phyloP scores from a whole-genome alignment of 2,888 invertebrate species.

The Agonopterix subpropinquella region DNA sequence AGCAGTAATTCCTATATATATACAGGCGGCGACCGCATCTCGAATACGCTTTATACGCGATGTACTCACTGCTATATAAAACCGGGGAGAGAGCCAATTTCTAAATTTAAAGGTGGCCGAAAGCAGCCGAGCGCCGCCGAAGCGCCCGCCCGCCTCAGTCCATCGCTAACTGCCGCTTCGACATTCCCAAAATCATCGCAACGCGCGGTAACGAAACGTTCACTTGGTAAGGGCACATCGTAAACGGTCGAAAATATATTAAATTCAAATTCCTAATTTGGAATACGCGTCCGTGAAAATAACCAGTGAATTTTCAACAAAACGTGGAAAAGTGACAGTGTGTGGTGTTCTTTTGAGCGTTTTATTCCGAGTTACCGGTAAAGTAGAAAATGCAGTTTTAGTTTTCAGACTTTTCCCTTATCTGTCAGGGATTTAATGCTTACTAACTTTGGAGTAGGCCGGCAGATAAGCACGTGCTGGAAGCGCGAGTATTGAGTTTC shows the following conservation, averaged over 20 bases:
- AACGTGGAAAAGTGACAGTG: slow-evolving; percentile 62
- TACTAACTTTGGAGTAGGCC: slow-evolving; percentile 31
- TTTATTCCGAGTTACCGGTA: slow-evolving; percentile 59
- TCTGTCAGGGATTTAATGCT: slow-evolving; percentile 26
- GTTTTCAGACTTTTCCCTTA: slow-evolving; percentile 30
- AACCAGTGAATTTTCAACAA: slow-evolving; percentile 40
- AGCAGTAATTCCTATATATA: slow-evolving; percentile 72
- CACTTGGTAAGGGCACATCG: slow-evolving; percentile 54
- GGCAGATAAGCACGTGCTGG: slow-evolving; percentile 47
- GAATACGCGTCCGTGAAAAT: slow-evolving; percentile 44
- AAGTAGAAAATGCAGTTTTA: slow-evolving; percentile 25
- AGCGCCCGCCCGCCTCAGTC: slow-evolving; percentile 71
- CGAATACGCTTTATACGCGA: slow-evolving; percentile 71
- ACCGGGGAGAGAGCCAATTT: slow-evolving; percentile 79
- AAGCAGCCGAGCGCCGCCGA: slow-evolving; percentile 60
- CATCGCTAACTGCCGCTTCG: slow-evolving; percentile 65
- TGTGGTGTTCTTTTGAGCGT: slow-evolving; percentile 53
- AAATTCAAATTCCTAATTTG: slow-evolving; percentile 39
- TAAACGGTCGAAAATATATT: slow-evolving; percentile 38
- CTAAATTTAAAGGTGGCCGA: slow-evolving; percentile 76
- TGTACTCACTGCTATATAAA: slow-evolving; percentile 76
- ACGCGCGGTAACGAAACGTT: slow-evolving; percentile 58
- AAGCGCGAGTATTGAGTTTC: slow-evolving; percentile 62
- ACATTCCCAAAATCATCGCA: slow-evolving; percentile 57
- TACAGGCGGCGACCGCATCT: slow-evolving; percentile 64